Percentiles rank a stretch among this genome's conserved stretches.
phyloP scores from a whole-genome alignment of 1,140 invertebrate genomes.

The Neodiprion pinetum region DNA sequence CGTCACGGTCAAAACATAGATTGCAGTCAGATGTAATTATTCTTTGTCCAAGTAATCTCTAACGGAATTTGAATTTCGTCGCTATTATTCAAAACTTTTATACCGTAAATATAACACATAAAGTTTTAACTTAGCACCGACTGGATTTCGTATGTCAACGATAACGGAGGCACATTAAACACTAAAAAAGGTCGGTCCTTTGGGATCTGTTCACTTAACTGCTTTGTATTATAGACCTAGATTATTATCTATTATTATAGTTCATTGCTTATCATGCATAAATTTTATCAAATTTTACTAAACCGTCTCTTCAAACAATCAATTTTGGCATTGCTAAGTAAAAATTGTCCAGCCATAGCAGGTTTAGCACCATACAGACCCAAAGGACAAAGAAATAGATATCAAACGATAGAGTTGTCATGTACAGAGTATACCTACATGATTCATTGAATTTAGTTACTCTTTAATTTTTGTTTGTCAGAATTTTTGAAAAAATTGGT shows the following conservation, averaged over 20 bases:
- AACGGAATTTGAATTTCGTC: too few relatives aligned
- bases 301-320: neutral
- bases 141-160: neutral
- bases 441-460: too few relatives aligned
- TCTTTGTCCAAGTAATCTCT: too few relatives aligned
- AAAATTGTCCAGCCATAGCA: neutral
- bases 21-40: too few relatives aligned
- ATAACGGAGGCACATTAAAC: neutral
- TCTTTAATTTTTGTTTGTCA: neutral
- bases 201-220: neutral
- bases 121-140: neutral
- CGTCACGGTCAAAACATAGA: too few relatives aligned
- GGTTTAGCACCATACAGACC: neutral
- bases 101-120: too few relatives aligned
- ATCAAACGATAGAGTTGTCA: neutral
- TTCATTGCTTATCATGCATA: neutral
- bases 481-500: too few relatives aligned
- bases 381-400: neutral
- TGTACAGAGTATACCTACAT: too few relatives aligned
- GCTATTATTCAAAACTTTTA: too few relatives aligned
- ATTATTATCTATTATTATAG: neutral
- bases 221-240: too few relatives aligned
- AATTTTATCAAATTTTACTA: neutral
- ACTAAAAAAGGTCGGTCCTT: conserved; percentile 1
- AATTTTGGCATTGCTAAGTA: neutral